A percentile compares a stretch with the other conserved stretches of the same genome.
These are phyloP conservation scores for Setipinna tenuifilis DNA, from an alignment of 2,797 vertebrate species.

Conservation along the genomic window DNA sequence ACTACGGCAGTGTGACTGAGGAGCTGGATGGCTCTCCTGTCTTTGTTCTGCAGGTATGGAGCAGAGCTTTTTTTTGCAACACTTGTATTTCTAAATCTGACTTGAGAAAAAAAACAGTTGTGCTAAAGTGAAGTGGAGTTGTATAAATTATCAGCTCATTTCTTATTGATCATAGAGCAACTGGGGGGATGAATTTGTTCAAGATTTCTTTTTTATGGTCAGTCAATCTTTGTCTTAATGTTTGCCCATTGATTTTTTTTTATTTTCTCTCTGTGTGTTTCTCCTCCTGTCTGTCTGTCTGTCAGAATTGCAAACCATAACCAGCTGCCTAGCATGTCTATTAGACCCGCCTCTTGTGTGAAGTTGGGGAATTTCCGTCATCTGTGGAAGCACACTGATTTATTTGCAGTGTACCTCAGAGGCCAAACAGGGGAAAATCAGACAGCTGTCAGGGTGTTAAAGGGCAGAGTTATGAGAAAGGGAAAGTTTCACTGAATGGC, in stretches of 20 bases:
- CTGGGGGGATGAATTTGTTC: not conserved
- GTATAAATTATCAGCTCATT: not conserved
- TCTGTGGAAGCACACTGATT: not conserved
- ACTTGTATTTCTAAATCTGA: not conserved
- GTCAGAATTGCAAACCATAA: not conserved
- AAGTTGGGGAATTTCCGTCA: not conserved
- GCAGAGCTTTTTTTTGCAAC: not conserved
- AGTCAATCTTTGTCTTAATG: too few species aligned
- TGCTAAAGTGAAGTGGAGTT: too few species aligned
- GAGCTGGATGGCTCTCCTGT: constrained; percentile 84
- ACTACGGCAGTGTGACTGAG: constrained; percentile 87
- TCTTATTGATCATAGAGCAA: not conserved
- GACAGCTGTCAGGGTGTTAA: not conserved
- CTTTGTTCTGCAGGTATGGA: constrained; percentile 85
- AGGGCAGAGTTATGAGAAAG: not conserved
- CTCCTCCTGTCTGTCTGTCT: not conserved
- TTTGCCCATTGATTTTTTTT: too few species aligned
- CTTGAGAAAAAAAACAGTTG: not conserved
- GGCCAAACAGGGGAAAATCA: not conserved
- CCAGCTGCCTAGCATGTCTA: not conserved
- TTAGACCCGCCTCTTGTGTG: not conserved
- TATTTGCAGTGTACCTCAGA: not conserved
- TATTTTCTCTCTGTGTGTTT: not conserved
- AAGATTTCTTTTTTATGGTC: too few species aligned
- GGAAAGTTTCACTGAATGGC: constrained; percentile 33